A percentile compares a stretch with the other conserved stretches of the same genome.
phyloP scores from a whole-genome alignment of 2,113 vertebrate genomes.

The Paraplagusia blochii region DNA sequence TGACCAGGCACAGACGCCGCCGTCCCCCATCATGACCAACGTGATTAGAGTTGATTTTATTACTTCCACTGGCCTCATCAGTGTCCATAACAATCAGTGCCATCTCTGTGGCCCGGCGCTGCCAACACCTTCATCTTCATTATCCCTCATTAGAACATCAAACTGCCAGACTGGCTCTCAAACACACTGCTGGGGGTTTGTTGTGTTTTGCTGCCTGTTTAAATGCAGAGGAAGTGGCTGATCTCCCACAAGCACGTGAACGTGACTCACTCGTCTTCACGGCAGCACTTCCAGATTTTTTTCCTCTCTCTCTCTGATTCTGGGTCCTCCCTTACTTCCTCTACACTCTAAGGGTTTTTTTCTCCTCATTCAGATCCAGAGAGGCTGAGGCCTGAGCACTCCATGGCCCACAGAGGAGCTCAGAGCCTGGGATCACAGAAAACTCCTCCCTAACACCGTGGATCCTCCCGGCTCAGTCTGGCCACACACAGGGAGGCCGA shows the following conservation, averaged over 20 bases:
- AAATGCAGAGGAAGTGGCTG: conserved; percentile 64
- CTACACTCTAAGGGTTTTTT: conserved; percentile 4
- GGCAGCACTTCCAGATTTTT: conserved; percentile 58
- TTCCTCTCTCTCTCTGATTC: conserved; percentile 52
- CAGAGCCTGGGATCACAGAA: conserved; percentile 43
- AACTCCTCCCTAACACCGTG: conserved; percentile 52
- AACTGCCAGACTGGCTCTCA: not conserved
- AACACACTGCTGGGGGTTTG: conserved; percentile 22
- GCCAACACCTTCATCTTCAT: not conserved
- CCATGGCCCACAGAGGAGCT: conserved; percentile 22
- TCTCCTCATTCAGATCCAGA: conserved; percentile 33
- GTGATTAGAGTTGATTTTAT: conserved; percentile 18
- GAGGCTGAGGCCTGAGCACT: conserved; percentile 33
- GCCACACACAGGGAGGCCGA: conserved; percentile 24
- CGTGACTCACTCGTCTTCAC: conserved; percentile 65
- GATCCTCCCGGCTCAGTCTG: conserved; percentile 52
- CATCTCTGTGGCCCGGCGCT: not conserved
- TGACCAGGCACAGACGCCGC: conserved; percentile 14
- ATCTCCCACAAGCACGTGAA: conserved; percentile 69
- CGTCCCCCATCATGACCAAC: conserved; percentile 1
- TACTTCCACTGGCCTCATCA: conserved; percentile 11
- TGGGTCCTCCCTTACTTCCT: not conserved
- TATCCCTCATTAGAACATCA: not conserved
- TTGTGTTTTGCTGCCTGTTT: conserved; percentile 37
- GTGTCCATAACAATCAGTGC: not conserved